Conservation (phyloP, 1,140 invertebrate genomes). For the Cydia amplana region DNA sequence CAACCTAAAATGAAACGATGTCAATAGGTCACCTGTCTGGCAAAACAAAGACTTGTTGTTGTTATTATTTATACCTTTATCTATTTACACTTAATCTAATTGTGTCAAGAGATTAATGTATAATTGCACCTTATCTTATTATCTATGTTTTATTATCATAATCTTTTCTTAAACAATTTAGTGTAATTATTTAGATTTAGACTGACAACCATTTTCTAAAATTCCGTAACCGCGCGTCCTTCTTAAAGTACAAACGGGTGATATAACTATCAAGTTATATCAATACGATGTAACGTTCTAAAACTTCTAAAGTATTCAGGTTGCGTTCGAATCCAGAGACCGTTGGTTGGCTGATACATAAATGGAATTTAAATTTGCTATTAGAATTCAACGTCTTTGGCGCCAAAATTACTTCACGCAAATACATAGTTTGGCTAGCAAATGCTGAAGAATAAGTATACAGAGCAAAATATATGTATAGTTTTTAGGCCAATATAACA, state of each 20-base stretch:
- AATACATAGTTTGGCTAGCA: too few species aligned
- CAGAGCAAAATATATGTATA: too few species aligned
- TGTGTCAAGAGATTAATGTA: neutral
- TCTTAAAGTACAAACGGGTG: neutral
- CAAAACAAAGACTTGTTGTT: neutral
- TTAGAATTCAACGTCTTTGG: neutral
- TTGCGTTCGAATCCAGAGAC: constrained; percentile 1
- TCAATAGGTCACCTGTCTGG: neutral
- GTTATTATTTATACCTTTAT: neutral
- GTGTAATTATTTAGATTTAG: neutral
- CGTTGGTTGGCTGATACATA: neutral
- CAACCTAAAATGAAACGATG: neutral
- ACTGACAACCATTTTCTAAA: neutral
- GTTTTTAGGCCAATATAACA: too few species aligned
- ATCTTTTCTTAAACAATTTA: neutral
- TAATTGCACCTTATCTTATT: neutral
- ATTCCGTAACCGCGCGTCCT: neutral
- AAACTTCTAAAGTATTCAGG: neutral
- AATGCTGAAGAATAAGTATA: too few species aligned
- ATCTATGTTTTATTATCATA: neutral
- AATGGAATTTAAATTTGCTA: neutral
- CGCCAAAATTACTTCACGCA: too few species aligned
- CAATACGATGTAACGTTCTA: neutral
- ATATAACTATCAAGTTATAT: neutral
- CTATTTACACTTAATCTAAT: neutral